phyloP scores from a whole-genome alignment of 2,888 invertebrate species.

The Pristionchus maxplancki region DNA sequence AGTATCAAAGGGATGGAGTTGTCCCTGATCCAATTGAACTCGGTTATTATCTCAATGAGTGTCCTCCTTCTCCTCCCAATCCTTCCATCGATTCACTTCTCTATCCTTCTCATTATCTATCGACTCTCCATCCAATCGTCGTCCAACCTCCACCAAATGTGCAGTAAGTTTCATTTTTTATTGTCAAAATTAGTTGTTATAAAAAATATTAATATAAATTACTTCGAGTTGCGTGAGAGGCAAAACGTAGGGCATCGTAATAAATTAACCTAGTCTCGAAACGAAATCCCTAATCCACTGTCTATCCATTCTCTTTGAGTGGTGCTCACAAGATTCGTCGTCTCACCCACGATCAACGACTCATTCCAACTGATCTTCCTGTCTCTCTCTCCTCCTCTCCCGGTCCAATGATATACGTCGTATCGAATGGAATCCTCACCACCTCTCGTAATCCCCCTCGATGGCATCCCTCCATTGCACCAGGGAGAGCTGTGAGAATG shows the following conservation, averaged over 20 bases:
- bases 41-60: slow-evolving; percentile 10
- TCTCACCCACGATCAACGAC: neutral
- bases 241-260: neutral
- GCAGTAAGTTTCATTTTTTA: neutral
- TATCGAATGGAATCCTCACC: slow-evolving; percentile 2
- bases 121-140: slow-evolving; percentile 25
- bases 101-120: neutral
- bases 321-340: slow-evolving; percentile 34
- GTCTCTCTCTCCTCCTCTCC: neutral
- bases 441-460: neutral
- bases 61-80: neutral
- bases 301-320: neutral
- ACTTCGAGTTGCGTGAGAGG: neutral
- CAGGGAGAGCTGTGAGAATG: neutral
- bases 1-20: neutral
- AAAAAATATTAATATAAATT: too few species aligned
- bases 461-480: neutral
- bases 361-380: neutral
- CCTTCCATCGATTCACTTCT: neutral
- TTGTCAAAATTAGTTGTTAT: too few species aligned
- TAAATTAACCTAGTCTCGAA: neutral
- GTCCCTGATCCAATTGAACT: neutral
- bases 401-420: neutral
- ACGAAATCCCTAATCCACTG: neutral
- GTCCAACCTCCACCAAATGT: slow-evolving; percentile 11